Percentiles rank a stretch among this genome's conserved stretches.
Evolutionary conservation across 2,113 vertebrate genomes (phyloP).

Genomic region (Cyanoderma ruficeps): DNA sequence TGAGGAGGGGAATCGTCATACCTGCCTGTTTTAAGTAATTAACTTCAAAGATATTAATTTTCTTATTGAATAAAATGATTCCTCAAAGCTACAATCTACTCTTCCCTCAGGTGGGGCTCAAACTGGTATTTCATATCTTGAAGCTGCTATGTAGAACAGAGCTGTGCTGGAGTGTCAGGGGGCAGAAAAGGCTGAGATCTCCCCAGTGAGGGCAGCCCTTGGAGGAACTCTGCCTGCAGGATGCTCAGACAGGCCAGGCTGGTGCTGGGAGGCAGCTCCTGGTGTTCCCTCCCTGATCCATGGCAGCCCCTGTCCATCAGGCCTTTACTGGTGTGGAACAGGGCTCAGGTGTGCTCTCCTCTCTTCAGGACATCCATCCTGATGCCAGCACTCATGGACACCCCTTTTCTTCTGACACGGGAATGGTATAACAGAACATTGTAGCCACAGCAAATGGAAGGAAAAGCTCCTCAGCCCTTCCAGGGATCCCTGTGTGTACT

Average conservation of each 20-base stretch:
- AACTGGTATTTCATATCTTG: background rate
- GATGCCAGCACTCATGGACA: background rate
- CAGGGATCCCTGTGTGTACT: background rate
- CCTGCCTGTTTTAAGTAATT: background rate
- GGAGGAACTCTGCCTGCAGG: background rate
- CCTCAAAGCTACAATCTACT: background rate
- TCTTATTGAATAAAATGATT: background rate
- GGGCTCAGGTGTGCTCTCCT: background rate
- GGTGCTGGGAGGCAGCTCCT: background rate
- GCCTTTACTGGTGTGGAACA: background rate
- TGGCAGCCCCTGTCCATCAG: background rate
- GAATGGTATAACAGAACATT: background rate
- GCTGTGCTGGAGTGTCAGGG: background rate
- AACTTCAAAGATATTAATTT: background rate
- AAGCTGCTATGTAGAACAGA: background rate
- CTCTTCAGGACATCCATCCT: background rate
- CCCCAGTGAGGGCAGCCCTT: background rate
- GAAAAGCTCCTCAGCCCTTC: background rate
- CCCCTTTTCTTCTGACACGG: background rate
- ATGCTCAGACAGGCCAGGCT: background rate
- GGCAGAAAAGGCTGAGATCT: background rate
- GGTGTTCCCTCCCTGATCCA: background rate
- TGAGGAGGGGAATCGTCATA: background rate
- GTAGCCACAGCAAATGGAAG: background rate
- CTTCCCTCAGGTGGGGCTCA: background rate